Conservation (phyloP, 1,140 invertebrate genomes). For the Planococcus citri region DNA sequence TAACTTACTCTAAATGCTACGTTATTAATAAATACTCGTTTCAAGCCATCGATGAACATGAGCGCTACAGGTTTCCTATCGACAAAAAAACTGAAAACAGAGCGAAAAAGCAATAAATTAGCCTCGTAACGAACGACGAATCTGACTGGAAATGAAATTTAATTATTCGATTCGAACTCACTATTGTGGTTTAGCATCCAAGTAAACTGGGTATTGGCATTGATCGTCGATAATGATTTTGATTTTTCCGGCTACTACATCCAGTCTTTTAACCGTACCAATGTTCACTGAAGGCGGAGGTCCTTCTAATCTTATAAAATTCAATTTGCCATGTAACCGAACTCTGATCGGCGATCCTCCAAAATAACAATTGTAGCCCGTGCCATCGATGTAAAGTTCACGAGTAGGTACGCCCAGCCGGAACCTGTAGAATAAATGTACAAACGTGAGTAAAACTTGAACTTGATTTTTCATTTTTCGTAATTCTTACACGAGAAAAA, state of each 20-base stretch:
- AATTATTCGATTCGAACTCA: slow-evolving; percentile 28
- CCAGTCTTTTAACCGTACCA: slow-evolving; percentile 50
- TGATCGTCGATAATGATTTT: slow-evolving; percentile 68
- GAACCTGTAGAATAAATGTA: slow-evolving; percentile 42
- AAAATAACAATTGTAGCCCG: slow-evolving; percentile 79
- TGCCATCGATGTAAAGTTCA: slow-evolving; percentile 78
- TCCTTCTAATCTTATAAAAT: slow-evolving; percentile 66
- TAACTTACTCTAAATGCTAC: slow-evolving; percentile 53
- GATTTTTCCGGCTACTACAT: slow-evolving; percentile 68
- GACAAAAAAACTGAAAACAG: slow-evolving; percentile 46
- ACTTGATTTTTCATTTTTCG: too few relatives aligned
- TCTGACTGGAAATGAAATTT: neutral
- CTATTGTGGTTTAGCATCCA: slow-evolving; percentile 75
- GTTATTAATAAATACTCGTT: slow-evolving; percentile 69
- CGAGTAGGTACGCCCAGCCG: slow-evolving; percentile 81
- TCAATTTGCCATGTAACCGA: slow-evolving; percentile 63
- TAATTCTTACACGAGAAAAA: too few relatives aligned
- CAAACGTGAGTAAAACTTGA: too few relatives aligned
- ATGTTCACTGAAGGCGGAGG: slow-evolving; percentile 76
- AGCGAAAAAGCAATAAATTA: slow-evolving; percentile 15
- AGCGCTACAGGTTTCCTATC: slow-evolving; percentile 59
- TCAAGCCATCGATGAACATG: slow-evolving; percentile 62
- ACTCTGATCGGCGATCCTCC: slow-evolving; percentile 74
- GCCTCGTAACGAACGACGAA: too few relatives aligned
- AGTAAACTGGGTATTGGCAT: slow-evolving; percentile 61